Evolutionary conservation across 2,113 vertebrate genomes (phyloP).

Genomic region (Gymnocephalus cernua): DNA sequence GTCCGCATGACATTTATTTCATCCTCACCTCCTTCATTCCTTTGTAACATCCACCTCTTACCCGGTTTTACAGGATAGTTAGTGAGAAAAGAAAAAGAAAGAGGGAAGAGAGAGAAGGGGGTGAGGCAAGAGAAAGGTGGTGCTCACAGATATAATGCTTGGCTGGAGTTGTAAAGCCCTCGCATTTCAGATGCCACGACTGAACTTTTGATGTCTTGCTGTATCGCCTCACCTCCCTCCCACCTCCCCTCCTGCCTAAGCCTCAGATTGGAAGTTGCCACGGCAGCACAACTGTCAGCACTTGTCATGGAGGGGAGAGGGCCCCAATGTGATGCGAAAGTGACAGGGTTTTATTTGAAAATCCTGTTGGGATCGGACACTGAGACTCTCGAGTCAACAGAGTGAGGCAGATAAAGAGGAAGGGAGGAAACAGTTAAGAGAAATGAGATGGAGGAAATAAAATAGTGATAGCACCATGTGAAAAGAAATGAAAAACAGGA

Average conservation of each 20-base stretch:
- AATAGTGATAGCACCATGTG: conserved; percentile 3
- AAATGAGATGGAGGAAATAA: conserved; percentile 18
- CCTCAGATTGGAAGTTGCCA: conserved; percentile 82
- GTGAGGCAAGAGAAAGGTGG: conserved; percentile 38
- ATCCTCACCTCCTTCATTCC: conserved; percentile 36
- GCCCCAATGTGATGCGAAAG: conserved; percentile 74
- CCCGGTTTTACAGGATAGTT: conserved; percentile 53
- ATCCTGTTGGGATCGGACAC: conserved; percentile 74
- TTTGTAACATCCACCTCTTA: conserved; percentile 59
- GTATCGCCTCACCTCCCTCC: conserved; percentile 53
- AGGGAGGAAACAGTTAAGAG: conserved; percentile 17
- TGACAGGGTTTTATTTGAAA: conserved; percentile 85
- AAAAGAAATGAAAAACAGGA: conserved; percentile 8
- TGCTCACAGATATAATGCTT: conserved; percentile 61
- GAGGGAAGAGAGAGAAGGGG: background rate
- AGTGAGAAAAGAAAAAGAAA: conserved; percentile 28
- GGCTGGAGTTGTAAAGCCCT: conserved; percentile 73
- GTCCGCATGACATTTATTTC: conserved; percentile 58
- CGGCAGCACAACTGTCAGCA: conserved; percentile 84
- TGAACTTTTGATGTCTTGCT: conserved; percentile 69
- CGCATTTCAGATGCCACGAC: conserved; percentile 62
- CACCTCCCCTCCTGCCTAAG: conserved; percentile 54
- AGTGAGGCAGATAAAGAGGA: conserved; percentile 21
- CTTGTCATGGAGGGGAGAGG: conserved; percentile 73
- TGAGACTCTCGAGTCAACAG: conserved; percentile 55